Conservation (phyloP, 35 echinoderm and acorn worm genomes). For the Holothuria glaberrima region DNA sequence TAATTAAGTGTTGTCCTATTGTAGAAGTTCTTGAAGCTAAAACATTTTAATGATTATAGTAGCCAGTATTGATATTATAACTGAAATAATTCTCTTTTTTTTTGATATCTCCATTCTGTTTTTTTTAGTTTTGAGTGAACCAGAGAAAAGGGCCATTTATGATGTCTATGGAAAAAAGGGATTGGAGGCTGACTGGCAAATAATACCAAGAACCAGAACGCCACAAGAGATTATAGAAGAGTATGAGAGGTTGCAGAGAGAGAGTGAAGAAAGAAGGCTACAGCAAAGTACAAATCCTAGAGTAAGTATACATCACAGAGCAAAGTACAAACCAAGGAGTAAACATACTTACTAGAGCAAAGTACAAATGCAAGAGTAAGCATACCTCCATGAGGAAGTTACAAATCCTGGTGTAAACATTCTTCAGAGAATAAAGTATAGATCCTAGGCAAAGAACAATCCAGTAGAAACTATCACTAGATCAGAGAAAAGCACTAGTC, state of each 20-base stretch:
- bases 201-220: conserved; percentile 79
- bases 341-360: too few species aligned
- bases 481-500: too few species aligned
- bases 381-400: too few species aligned
- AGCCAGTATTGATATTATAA: background rate
- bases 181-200: conserved; percentile 90
- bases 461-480: too few species aligned
- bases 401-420: too few species aligned
- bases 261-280: conserved; percentile 82
- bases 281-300: conserved; percentile 98
- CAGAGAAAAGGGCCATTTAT: conserved; percentile 88
- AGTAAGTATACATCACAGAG: conserved; percentile 48
- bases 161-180: conserved; percentile 97
- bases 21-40: too few species aligned
- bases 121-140: conserved; percentile 82
- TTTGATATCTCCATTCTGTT: background rate
- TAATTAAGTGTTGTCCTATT: too few species aligned
- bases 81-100: too few species aligned
- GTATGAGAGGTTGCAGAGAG: conserved; percentile 77
- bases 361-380: too few species aligned
- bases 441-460: too few species aligned
- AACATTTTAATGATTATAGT: background rate
- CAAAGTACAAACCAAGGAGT: background rate
- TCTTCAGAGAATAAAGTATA: too few species aligned
- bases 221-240: conserved; percentile 92